Conservation (phyloP, 1,140 invertebrate genomes). For the Chironomus striatipennis region DNA sequence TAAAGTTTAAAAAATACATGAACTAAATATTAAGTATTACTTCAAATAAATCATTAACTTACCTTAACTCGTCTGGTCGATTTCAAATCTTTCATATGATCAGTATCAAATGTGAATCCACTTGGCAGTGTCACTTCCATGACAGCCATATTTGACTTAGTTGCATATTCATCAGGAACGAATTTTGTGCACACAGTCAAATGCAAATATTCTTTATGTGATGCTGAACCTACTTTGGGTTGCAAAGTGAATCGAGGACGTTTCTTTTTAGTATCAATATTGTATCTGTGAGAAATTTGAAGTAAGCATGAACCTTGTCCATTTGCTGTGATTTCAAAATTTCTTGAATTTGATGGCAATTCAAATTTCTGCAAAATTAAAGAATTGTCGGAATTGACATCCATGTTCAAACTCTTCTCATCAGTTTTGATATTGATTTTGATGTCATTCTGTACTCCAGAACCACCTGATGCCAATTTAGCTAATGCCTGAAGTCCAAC, state of each 20-base stretch:
- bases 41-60: background rate
- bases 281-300: constrained; percentile 75
- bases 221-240: constrained; percentile 78
- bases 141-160: constrained; percentile 66
- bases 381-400: constrained; percentile 58
- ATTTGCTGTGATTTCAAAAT: constrained; percentile 57
- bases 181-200: constrained; percentile 77
- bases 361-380: constrained; percentile 66
- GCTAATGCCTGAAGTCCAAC: constrained; percentile 64
- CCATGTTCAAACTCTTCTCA: constrained; percentile 47
- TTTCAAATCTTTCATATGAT: constrained; percentile 32
- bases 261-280: constrained; percentile 81
- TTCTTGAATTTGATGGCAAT: constrained; percentile 37
- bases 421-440: constrained; percentile 37
- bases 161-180: constrained; percentile 46
- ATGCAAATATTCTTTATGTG: constrained; percentile 72
- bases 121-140: constrained; percentile 74
- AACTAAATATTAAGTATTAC: background rate
- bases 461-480: constrained; percentile 51
- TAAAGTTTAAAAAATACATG: background rate
- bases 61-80: constrained; percentile 32
- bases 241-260: constrained; percentile 83
- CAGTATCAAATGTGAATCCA: constrained; percentile 40
- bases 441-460: constrained; percentile 48
- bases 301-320: constrained; percentile 77